Evolutionary conservation across 2,888 invertebrate genomes (phyloP), one percentile per base, ranked within the genome.

Genomic region (Salpingus planirostris): DNA sequence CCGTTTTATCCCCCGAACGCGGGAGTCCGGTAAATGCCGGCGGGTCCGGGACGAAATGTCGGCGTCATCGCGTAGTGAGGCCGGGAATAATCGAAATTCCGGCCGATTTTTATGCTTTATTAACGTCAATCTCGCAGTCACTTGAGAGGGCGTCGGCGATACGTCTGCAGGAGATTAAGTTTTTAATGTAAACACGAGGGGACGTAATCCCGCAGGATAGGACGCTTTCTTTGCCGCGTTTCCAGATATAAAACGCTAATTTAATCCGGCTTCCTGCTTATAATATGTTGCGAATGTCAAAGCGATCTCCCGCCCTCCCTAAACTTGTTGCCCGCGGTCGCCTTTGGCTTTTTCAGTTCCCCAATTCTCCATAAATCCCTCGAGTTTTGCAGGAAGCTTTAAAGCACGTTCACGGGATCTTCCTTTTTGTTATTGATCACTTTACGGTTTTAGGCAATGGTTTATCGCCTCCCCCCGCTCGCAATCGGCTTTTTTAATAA

Each of bases 231-330:
- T 54, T 55, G 47, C 50, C 47, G 50, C 50, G 55, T 55, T 53
- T 52, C 49, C 43, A 47, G 53, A 49, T 54, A 57, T 55, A 55
- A 57, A 57, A 55, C 57, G 54, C 57, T 60, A 60, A 60, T 60
- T 60, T 59, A 60, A 61, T 61, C 59, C 53, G 47, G 44, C 47
- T 51, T 51, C 53, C 52, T 50, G 53, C 56, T 59, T 57, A 54
- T 56, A 55, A 52, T 52, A 51, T 49, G 49, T 43, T 44, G 51
- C 45, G 54, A 53, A 53, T 57, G 56, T 59, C 57, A 57, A 56
- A 58, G 50, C 42, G 42, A 39, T 46, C 50, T 46, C 50, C 47
- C 52, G 52, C 48, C 42, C 26, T 47, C 50, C 46, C 42, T 40
- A 38, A 33, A 59, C 59, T 59, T 60, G 58, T 58, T 60, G 57